phyloP scores from a whole-genome alignment of 1,140 invertebrate species.

The Cepaea nemoralis region DNA sequence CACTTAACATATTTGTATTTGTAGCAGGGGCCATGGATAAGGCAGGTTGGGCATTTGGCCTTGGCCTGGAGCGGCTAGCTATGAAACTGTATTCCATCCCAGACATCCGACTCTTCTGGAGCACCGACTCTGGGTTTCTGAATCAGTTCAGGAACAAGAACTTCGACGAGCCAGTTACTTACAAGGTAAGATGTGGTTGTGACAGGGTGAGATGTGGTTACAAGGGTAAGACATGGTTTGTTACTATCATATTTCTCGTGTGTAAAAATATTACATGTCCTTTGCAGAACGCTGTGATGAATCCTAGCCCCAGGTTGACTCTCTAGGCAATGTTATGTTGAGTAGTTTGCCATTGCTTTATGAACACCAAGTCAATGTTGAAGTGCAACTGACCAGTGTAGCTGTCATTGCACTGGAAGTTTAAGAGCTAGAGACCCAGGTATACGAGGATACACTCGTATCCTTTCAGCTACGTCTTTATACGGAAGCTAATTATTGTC shows the following conservation, averaged over 20 bases:
- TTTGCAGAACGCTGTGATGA: not conserved
- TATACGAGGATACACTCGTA: too few relatives aligned
- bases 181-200: constrained; percentile 79
- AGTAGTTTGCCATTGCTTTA: too few relatives aligned
- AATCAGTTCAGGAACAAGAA: constrained; percentile 88
- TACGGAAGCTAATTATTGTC: too few relatives aligned
- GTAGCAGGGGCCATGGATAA: constrained; percentile 83
- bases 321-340: too few relatives aligned
- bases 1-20: not conserved
- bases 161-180: constrained; percentile 77
- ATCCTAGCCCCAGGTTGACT: too few relatives aligned
- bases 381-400: too few relatives aligned
- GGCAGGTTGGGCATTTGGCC: constrained; percentile 98
- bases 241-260: too few relatives aligned
- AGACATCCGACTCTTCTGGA: constrained; percentile 96
- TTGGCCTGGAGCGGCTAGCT: constrained; percentile 94
- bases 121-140: constrained; percentile 88
- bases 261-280: not conserved
- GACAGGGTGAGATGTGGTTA: not conserved
- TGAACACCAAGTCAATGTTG: too few relatives aligned
- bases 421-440: too few relatives aligned
- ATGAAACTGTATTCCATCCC: constrained; percentile 97
- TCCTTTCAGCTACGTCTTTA: too few relatives aligned
- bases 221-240: not conserved
- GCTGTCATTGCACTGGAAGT: too few relatives aligned